Base-by-base conservation (phyloP, 1,140 invertebrate genomes). In the Pseudomyrmex sp. region DNA sequence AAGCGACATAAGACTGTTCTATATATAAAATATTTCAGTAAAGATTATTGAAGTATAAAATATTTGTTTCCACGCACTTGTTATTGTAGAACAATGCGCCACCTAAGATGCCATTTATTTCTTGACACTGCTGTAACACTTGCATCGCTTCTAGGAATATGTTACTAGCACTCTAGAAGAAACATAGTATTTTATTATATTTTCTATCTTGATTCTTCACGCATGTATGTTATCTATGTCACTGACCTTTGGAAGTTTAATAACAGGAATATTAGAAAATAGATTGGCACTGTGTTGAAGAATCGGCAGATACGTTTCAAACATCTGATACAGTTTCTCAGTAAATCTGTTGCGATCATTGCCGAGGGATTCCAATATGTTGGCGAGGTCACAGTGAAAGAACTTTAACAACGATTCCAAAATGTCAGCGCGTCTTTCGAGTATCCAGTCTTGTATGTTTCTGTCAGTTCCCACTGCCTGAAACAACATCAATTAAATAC, bases 391-490 rank as follows among this genome's bases (percentile, higher is more conserved):
- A 48, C 96, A 96, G 92, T 98, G 97, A 92, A 97, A 98, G 92
- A 98, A 97, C 82, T 95, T 95, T 15, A 98, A 94, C 76, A 98
- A 95, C 9, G 96, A 96, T 65, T 96, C 96, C 15, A 98, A 93
- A 20, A 96, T 96, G 66, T 96, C 95, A 0, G 97, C 96, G 62
- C 97, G 95, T 91, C 97, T 96, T 89, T 97, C 95, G 9, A 98
- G 90, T 76, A 98, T 94, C 95, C 96, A 97, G 90, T 97, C 97
- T 10, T 97, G 96, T 83, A 97, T 97, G 91, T 97, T 97, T 61
- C 97, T 95, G 93, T 98, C 97, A n/a, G 97, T 97, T 18, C 97
- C 97, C 79, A 98, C 96, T 63, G 96, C 97, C 97, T 97, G 3
- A 35, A 35, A 35, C 35, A 35, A 35, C 5, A 35, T 35, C 35